Evolutionary conservation across 2,888 invertebrate genomes (phyloP), one percentile per base, ranked within the genome.

Genomic region (Drosophila anomalata): DNA sequence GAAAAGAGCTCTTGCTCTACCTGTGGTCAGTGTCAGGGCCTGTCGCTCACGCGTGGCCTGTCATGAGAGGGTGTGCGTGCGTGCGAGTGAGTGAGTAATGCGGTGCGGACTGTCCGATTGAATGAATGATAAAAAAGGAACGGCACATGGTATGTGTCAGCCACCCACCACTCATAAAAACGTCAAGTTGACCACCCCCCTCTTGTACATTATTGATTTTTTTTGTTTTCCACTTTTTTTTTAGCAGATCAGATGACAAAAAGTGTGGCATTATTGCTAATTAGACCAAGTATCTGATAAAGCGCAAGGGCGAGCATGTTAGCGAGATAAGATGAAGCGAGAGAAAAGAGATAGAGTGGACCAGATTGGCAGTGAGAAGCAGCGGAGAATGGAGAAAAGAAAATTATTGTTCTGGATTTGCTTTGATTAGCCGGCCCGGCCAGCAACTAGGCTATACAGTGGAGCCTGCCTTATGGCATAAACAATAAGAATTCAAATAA

Each of bases 1-100:
- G 39, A 77, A 83, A 71, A 42, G 20, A 48, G 47, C 50, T 11
- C 47, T 42, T 54, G 31, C 48, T 47, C 58, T 88, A 80, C 78
- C 73, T 88, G 81, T 84, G 81, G 81, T 82, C 81, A 82, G 81
- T 82, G 81, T 82, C 81, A 82, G 84, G 87, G 81, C 75, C 52
- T 36, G 52, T 24, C 70, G 47, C 56, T 46, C 39, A 52, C 51
- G 47, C 69, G 36, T 36, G 36, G 33, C 4, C 33, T 4, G 20
- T 0, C 3, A 17, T 1, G 42, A 56, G 33, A 52, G 52, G 20
- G 31, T 41, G 42, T 14, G 50, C 26, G 67, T 69, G 73, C 33
- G 44, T 14, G 53, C 31, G 67, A 67, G 73, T 54, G 58, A 65
- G 55, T 67, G 65, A 42, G 42, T 44, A 22, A 44, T 44, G 44